Evolutionary conservation across 2,113 vertebrate species (phyloP), one percentile per base, ranked within the genome.

Genomic region (Salvelinus fontinalis): DNA sequence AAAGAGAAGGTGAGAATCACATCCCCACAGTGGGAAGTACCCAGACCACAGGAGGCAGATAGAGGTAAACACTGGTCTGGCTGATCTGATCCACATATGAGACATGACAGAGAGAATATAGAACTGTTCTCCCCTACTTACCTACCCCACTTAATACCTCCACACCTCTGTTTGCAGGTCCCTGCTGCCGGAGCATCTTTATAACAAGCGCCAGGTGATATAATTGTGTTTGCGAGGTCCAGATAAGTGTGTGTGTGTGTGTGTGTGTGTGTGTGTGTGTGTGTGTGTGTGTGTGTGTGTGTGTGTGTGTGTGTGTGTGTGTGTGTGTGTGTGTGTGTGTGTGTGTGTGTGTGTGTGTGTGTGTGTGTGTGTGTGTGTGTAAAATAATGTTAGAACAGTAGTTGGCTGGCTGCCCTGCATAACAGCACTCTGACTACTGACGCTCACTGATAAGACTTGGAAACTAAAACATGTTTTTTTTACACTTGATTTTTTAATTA

Each of bases 161-260:
- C 22, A 57, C 74, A 59, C 26, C 76, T 68, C 59, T 20, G 26
- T 44, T 76, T 80, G 70, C 59, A 51, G 8, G 20, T 34, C 20
- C 68, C 26, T 71, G 13, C 75, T 88, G 77, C 77, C 73, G 85
- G 78, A 78, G 76, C 74, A 81, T 75, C 85, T 87, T 87, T 85
- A 77, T 89, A 83, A 83, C 70, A 78, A 76, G 70, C 60, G 12
- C 12, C 16, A 48, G 69, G 69, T 70, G 48, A 70, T 71, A 74
- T 12, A 73, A 76, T 80, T 79, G 77, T 82, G 74, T 81, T 84
- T 84, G 81, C 54, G 70, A 73, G 72, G 66, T 83, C 80, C 69
- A 80, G 84, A 89, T 88, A 85, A 84, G 84, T 75, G 60, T 70
- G 77, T 87, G 82, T 86, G 81, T 71, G 74, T 73, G 79, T 5